These are phyloP conservation scores for Florisuga fusca DNA, from an alignment of 2,797 vertebrate species.

Conservation along the genomic window DNA sequence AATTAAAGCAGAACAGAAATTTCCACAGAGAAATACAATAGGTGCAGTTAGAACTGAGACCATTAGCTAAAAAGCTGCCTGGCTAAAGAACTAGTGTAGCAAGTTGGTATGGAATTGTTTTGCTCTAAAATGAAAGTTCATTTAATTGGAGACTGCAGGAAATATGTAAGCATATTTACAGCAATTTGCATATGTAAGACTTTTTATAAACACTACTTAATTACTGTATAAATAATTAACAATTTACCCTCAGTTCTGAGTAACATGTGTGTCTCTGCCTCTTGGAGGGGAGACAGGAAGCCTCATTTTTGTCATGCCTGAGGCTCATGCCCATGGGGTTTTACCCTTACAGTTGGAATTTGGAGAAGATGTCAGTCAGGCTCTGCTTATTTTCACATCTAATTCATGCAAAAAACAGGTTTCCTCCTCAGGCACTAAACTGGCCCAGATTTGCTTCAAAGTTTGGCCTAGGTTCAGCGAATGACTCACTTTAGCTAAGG, in stretches of 20 bases:
- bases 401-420: slow-evolving; percentile 68
- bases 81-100: slow-evolving; percentile 34
- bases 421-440: slow-evolving; percentile 61
- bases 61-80: background rate
- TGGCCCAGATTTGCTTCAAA: slow-evolving; percentile 63
- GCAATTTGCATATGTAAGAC: slow-evolving; percentile 51
- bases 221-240: slow-evolving; percentile 57
- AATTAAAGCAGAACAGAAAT: slow-evolving; percentile 52
- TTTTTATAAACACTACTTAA: slow-evolving; percentile 37
- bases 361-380: slow-evolving; percentile 65
- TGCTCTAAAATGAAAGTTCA: slow-evolving; percentile 15
- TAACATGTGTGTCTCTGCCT: background rate
- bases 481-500: slow-evolving; percentile 59
- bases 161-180: slow-evolving; percentile 43
- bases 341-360: slow-evolving; percentile 54
- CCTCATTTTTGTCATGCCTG: slow-evolving; percentile 64
- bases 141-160: slow-evolving; percentile 54
- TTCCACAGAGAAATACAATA: slow-evolving; percentile 17
- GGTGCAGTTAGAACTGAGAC: background rate
- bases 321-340: slow-evolving; percentile 44
- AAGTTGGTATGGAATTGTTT: slow-evolving; percentile 38
- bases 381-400: slow-evolving; percentile 72
- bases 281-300: slow-evolving; percentile 39
- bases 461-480: slow-evolving; percentile 65
- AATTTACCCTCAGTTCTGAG: slow-evolving; percentile 4